Conservation (phyloP, 2,113 vertebrate species). For the Hystrix cristata region DNA sequence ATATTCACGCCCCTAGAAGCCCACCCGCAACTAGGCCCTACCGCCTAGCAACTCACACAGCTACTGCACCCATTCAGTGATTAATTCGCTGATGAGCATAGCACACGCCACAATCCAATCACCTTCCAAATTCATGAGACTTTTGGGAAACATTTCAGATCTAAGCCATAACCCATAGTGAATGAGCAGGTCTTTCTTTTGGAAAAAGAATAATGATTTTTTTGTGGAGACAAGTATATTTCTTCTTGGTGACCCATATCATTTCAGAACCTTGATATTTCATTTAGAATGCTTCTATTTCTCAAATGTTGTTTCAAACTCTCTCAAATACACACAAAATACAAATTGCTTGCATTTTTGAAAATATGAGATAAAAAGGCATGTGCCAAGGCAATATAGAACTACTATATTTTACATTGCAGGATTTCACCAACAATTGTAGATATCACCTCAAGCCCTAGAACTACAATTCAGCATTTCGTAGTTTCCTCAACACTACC, state of each 20-base stretch:
- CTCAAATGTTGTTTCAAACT: neutral
- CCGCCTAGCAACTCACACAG: neutral
- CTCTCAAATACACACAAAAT: constrained; percentile 7
- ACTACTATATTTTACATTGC: neutral
- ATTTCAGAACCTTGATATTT: constrained; percentile 14
- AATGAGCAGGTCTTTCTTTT: neutral
- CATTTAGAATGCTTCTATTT: neutral
- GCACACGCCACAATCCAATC: neutral
- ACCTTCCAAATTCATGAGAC: neutral
- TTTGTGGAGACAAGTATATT: neutral
- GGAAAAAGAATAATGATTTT: neutral
- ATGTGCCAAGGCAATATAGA: neutral
- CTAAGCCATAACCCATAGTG: neutral
- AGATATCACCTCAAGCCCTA: neutral
- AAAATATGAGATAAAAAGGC: neutral
- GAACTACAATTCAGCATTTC: neutral
- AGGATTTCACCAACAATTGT: neutral
- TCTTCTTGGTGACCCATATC: neutral
- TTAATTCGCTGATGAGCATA: no score
- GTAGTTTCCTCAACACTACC: neutral
- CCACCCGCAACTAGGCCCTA: no score
- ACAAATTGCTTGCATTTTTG: neutral
- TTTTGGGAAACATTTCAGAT: neutral
- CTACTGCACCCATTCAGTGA: neutral
- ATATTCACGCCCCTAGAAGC: neutral